phyloP scores from a whole-genome alignment of 1,140 invertebrate species.

The Globodera rostochiensis region DNA sequence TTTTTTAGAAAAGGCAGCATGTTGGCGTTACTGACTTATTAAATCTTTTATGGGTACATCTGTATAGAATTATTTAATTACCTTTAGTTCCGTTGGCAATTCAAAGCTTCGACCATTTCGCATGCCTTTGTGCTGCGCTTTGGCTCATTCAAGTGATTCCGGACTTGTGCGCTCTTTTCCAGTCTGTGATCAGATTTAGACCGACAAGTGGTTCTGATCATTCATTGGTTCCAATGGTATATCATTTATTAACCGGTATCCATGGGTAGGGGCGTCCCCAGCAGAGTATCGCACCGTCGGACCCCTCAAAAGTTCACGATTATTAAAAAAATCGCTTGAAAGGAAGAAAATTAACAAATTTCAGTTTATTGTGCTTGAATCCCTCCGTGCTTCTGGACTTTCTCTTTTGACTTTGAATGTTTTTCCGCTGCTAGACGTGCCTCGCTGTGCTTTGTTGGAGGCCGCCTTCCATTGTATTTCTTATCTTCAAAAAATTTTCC shows the following conservation, averaged over 20 bases:
- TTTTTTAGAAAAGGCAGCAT: too few species aligned
- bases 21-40: too few species aligned
- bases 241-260: background rate
- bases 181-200: conserved; percentile 28
- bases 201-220: conserved; percentile 5
- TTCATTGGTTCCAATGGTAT: conserved; percentile 22
- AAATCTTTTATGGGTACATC: too few species aligned
- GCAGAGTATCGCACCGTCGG: too few species aligned
- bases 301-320: too few species aligned
- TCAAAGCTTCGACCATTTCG: conserved; percentile 30
- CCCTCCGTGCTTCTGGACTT: conserved; percentile 51
- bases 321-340: too few species aligned
- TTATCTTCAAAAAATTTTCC: conserved; percentile 36
- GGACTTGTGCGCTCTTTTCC: conserved; percentile 43
- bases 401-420: conserved; percentile 45
- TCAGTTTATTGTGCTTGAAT: conserved; percentile 52
- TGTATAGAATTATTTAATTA: background rate
- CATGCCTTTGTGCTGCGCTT: conserved; percentile 33
- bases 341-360: background rate
- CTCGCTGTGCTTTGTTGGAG: conserved; percentile 47
- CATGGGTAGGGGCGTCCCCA: too few species aligned
- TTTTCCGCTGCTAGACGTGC: conserved; percentile 55
- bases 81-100: conserved; percentile 34
- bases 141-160: conserved; percentile 50
- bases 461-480: conserved; percentile 39